Evolutionary conservation across 2,888 invertebrate genomes (phyloP), one percentile per base, ranked within the genome.

Genomic region (Scrobipalpa atriplicella): DNA sequence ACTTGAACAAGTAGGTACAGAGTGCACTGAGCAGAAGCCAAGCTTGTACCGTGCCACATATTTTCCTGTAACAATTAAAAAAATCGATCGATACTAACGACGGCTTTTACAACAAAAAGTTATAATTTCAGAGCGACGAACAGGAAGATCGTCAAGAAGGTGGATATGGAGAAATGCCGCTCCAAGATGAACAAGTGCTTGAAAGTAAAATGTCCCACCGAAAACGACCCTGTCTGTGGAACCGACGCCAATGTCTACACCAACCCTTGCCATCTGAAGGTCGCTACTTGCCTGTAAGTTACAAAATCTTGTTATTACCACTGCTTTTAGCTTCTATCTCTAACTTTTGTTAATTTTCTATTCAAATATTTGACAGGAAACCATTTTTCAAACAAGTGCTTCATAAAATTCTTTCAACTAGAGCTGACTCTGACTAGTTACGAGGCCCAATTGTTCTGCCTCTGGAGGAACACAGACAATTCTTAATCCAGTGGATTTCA

Each of bases 221-320:
- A 96, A 38, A 85, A 91, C 19, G 96, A 97, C 83, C 96, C 96
- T 1, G 95, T 98, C n/a, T 98, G 98, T 78, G 98, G 98, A 0
- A 97, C 97, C 8, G 98, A 98, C 78, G 97, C 97, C 16, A 95
- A 95, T 71, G 97, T 97, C 0, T 98, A 98, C 90, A 94, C 94
- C 70, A 97, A 96, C 82, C 95, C 96, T 75, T 98, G 98, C 82
- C 95, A 96, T 70, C 87, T 98, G 73, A 96, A 96, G 78, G 94
- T 96, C 68, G 97, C 97, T 19, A 96, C 96, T 61, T 98, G 98
- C 85, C 91, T 97, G 95, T 97, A 90, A 95, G 97, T 94, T 29
- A 29, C 29, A 29, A 29, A 0, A 29, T 29, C 29, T 29, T 29
- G 29, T 29, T 29, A 29, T 5, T 29, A 29, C 5, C 29, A 3